These are phyloP conservation scores for Natrix natrix DNA, from an alignment of 2,797 vertebrate species.

Conservation along the genomic window DNA sequence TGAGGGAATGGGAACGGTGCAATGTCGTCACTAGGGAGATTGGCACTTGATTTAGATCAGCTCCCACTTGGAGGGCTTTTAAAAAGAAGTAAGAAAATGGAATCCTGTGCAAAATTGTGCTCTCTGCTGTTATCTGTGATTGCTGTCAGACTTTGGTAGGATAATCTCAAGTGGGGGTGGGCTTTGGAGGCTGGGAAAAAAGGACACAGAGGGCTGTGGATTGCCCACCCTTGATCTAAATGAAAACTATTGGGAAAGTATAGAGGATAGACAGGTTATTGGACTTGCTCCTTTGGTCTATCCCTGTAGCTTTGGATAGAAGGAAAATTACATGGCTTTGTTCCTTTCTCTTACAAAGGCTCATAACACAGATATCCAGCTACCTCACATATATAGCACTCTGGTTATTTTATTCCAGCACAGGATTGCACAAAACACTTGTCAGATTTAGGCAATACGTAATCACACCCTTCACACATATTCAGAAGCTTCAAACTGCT, in stretches of 20 bases:
- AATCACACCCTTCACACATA: neutral
- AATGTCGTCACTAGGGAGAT: neutral
- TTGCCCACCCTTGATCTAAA: neutral
- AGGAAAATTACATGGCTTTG: neutral
- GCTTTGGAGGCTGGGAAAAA: neutral
- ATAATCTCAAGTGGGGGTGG: neutral
- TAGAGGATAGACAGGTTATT: neutral
- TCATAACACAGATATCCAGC: neutral
- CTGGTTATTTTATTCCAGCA: neutral
- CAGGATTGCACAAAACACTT: neutral
- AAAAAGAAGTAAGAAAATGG: neutral
- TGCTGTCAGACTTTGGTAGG: neutral
- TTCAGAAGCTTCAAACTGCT: neutral
- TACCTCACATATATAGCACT: neutral
- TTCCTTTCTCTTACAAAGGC: neutral
- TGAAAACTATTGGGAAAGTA: neutral
- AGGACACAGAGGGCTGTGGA: neutral
- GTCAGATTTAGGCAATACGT: neutral
- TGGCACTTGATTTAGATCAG: neutral
- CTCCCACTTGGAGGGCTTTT: neutral
- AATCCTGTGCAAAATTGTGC: neutral
- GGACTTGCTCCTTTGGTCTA: neutral
- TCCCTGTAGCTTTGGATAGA: neutral
- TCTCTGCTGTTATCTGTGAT: neutral
- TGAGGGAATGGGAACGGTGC: neutral